These are phyloP conservation scores for Caenorhabditis sp. DNA, from an alignment of 2,888 invertebrate species.

Conservation along the genomic window DNA sequence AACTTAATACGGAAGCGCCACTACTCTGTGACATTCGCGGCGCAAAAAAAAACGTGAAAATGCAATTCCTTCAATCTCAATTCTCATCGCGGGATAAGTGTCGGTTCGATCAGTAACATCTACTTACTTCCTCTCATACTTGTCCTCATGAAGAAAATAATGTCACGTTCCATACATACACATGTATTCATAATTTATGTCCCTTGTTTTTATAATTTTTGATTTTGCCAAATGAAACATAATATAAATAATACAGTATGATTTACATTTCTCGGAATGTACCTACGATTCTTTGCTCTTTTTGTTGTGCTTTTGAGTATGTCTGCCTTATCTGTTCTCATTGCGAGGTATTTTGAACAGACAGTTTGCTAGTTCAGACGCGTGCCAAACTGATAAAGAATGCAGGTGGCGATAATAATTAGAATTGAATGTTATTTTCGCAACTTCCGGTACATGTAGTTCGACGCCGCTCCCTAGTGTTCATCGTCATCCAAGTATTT, in stretches of 20 bases:
- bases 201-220: conserved; percentile 34
- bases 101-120: conserved; percentile 4
- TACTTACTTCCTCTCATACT: conserved; percentile 2
- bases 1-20: too few species aligned
- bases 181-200: conserved; percentile 35
- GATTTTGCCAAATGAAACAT: conserved; percentile 48
- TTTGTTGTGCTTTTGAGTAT: background rate
- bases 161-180: background rate
- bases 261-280: background rate
- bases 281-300: too few species aligned
- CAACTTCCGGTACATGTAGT: too few species aligned
- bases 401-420: too few species aligned
- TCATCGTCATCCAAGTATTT: too few species aligned
- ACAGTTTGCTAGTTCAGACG: too few species aligned
- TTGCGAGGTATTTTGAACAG: too few species aligned
- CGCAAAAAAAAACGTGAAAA: too few species aligned
- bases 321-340: too few species aligned
- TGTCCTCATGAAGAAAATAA: background rate
- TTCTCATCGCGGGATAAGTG: conserved; percentile 15
- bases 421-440: too few species aligned
- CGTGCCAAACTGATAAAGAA: conserved; percentile 6
- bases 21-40: too few species aligned
- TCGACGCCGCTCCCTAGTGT: too few species aligned
- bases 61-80: conserved; percentile 32
- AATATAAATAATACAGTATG: conserved; percentile 38